Base-by-base conservation (phyloP, 2,797 vertebrate species). In the Acanthurus tractus region DNA sequence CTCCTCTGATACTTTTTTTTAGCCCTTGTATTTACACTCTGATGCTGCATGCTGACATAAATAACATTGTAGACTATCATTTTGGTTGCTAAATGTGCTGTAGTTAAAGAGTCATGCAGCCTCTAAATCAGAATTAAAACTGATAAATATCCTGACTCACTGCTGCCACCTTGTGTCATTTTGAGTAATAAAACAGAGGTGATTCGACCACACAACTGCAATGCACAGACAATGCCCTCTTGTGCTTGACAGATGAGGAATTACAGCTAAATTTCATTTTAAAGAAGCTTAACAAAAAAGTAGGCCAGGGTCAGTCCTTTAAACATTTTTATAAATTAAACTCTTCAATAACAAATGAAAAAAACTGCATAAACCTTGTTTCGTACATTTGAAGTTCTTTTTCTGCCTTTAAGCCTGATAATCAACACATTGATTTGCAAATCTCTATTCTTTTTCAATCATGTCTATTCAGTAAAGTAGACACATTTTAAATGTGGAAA, bases 111-210 rank as follows among this genome's bases (percentile, higher is more conserved):
- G 46, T 61, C 29, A 49, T 34, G 25, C 48, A 70, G 49, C 36
- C 29, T 54, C 65, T 74, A 44, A 18, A n/a, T 13, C 3, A 40
- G 20, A 10, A 36, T 49, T 25, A 53, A 29, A 42, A 54, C 54
- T 38, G 22, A 72, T 18, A 40, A 74, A 42, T 22, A 76, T 59
- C 20, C 61, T 59, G 75, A 86, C 81, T 86, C 84, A 71, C 8
- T 90, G 91, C 92, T 92, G 91, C 92, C 92, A 89, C 66, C 92
- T 84, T 79, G 88, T 91, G 91, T 76, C 54, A 2, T 2, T 54
- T 72, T 45, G 34, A 38, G 17, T 29, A 6, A 53, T 12, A 29
- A 61, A 44, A 23, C 34, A 8, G 25, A 2, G 1, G 5, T 38
- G 50, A 9, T 8, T 0, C 0, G 55, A 18, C 18, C 6, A 48